phyloP scores from a whole-genome alignment of 2,797 vertebrate genomes.

The Dipus sagitta region DNA sequence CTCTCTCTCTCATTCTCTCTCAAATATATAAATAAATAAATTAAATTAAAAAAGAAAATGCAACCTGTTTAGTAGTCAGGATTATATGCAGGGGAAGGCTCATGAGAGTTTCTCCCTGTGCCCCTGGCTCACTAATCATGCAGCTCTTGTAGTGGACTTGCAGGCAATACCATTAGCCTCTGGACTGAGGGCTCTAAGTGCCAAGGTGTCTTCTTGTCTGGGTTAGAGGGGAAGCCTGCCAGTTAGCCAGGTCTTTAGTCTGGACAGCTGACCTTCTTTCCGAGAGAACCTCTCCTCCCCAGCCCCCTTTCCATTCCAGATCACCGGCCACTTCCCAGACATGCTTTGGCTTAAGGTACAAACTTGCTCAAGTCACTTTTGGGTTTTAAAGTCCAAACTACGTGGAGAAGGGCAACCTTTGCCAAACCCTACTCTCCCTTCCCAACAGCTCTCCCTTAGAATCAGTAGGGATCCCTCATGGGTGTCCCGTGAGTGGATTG shows the following conservation, averaged over 20 bases:
- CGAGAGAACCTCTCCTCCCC: background rate
- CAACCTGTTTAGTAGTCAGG: conserved; percentile 38
- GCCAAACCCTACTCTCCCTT: background rate
- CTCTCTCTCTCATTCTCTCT: no score
- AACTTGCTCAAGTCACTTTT: conserved; percentile 2
- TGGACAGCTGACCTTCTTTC: background rate
- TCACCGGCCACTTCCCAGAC: background rate
- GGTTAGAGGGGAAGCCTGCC: background rate
- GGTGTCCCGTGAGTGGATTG: background rate
- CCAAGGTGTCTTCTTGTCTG: background rate
- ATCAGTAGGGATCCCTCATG: background rate
- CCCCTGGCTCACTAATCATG: background rate
- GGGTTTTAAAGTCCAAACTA: background rate
- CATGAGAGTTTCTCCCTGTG: background rate
- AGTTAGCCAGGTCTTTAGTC: background rate
- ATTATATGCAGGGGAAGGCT: background rate
- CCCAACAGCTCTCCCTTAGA: conserved; percentile 6
- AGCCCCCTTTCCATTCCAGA: background rate
- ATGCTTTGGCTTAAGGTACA: background rate
- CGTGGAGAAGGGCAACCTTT: background rate
- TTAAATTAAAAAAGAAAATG: conserved; percentile 11
- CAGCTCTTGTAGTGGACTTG: background rate
- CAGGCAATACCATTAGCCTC: background rate
- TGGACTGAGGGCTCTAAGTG: background rate
- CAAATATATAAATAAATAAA: no score